These are phyloP conservation scores for Willisornis vidua DNA, from an alignment of 2,113 vertebrate species.

Conservation along the genomic window DNA sequence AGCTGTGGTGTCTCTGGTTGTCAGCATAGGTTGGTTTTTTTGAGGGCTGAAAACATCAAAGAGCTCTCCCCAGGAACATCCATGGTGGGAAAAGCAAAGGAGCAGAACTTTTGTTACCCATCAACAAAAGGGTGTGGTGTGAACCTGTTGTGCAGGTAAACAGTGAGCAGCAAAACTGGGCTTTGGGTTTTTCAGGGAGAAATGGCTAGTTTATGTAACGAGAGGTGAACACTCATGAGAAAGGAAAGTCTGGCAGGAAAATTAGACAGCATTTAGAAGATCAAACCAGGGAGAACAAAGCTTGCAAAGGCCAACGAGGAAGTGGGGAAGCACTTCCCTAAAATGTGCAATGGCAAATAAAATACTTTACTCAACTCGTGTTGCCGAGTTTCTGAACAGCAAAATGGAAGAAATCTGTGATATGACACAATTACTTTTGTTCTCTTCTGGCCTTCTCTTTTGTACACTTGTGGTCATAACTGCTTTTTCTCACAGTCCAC, in stretches of 20 bases:
- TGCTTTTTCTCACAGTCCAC: slow-evolving; percentile 83
- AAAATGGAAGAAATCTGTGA: neutral
- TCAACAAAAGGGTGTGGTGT: neutral
- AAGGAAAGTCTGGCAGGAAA: neutral
- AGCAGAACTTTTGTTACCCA: neutral
- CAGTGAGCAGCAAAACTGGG: neutral
- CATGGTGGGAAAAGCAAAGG: neutral
- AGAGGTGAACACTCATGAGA: neutral
- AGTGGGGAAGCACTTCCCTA: neutral
- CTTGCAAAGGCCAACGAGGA: neutral
- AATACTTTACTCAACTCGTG: neutral
- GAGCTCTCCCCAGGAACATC: neutral
- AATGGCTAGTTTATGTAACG: neutral
- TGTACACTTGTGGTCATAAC: slow-evolving; percentile 39
- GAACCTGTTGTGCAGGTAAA: neutral
- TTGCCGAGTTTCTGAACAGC: neutral
- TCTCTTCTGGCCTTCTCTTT: slow-evolving; percentile 3
- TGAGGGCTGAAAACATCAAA: neutral
- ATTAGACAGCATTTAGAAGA: neutral
- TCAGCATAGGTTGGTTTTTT: neutral
- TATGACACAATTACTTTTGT: neutral
- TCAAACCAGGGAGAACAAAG: neutral
- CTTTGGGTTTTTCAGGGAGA: neutral
- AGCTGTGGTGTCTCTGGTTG: neutral
- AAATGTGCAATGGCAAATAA: neutral